A percentile compares a stretch with the other conserved stretches of the same genome.
These are phyloP conservation scores for Cyphomyrus plagiostoma DNA, from an alignment of 2,113 vertebrate genomes.

Conservation along the genomic window DNA sequence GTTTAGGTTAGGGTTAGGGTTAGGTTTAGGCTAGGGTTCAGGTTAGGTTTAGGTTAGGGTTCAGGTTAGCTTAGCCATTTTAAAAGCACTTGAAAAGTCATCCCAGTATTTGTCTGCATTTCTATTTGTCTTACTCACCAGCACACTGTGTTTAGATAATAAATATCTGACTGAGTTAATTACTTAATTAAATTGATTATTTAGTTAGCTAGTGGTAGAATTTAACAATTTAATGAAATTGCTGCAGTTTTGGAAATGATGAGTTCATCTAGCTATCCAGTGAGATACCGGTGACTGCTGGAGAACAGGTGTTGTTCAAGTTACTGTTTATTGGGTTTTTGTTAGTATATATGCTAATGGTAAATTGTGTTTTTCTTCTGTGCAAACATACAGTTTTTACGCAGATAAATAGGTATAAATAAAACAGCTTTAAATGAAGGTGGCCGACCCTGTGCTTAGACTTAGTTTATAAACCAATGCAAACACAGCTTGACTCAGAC, in stretches of 20 bases:
- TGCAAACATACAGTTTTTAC: too few species aligned
- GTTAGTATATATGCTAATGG: too few species aligned
- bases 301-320: background rate
- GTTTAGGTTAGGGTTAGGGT: too few species aligned
- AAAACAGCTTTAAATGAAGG: background rate
- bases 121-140: background rate
- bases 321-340: background rate
- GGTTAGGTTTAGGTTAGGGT: background rate
- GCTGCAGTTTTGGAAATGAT: too few species aligned
- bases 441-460: background rate
- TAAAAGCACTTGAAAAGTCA: background rate
- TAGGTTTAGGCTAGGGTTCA: too few species aligned
- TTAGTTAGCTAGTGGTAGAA: too few species aligned
- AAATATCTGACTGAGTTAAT: background rate
- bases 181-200: background rate
- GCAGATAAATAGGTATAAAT: background rate
- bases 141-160: background rate
- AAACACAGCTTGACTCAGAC: background rate
- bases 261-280: too few species aligned
- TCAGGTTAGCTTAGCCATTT: background rate
- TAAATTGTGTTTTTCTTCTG: too few species aligned
- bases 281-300: background rate
- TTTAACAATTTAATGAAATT: too few species aligned
- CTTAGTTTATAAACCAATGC: background rate
- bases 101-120: background rate